Evolutionary conservation across 2,888 invertebrate species (phyloP).

Genomic region (Pseudanteris insignis): DNA sequence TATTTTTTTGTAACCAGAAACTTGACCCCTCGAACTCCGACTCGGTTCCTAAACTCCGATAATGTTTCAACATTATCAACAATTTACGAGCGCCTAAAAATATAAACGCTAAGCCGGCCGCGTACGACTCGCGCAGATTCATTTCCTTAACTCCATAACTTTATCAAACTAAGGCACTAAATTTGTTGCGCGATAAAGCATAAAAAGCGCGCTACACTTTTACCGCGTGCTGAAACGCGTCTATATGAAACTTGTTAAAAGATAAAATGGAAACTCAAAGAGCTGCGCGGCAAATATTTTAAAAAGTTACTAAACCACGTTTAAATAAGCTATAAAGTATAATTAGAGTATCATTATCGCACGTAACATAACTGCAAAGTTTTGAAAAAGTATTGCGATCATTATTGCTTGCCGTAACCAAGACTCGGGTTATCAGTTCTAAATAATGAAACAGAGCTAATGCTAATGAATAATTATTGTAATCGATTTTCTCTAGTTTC

Average conservation of each 20-base stretch:
- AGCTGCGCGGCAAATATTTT: constrained; percentile 19
- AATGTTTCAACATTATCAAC: constrained; percentile 34
- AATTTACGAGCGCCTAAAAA: constrained; percentile 29
- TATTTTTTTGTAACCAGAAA: no score
- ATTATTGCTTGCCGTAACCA: no score
- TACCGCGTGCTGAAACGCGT: constrained; percentile 23
- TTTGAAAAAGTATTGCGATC: no score
- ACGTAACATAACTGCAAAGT: no score
- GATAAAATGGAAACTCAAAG: constrained; percentile 18
- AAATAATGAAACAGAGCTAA: no score
- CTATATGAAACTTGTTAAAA: constrained; percentile 31
- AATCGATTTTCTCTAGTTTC: no score
- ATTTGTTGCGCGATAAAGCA: constrained; percentile 32
- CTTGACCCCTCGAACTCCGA: constrained; percentile 17
- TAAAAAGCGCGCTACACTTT: constrained; percentile 17
- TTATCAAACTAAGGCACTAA: constrained; percentile 33
- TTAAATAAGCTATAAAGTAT: constrained; percentile 43
- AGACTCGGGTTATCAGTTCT: no score
- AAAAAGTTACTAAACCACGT: constrained; percentile 35
- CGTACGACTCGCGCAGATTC: constrained; percentile 25
- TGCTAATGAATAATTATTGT: no score
- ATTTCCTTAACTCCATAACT: constrained; percentile 28
- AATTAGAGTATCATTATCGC: constrained; percentile 39
- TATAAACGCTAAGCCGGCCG: constrained; percentile 29
- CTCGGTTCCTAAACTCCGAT: constrained; percentile 17